A percentile compares a stretch with the other conserved stretches of the same genome.
Evolutionary conservation across 2,888 invertebrate species (phyloP).

Genomic region (Cenopis cana): DNA sequence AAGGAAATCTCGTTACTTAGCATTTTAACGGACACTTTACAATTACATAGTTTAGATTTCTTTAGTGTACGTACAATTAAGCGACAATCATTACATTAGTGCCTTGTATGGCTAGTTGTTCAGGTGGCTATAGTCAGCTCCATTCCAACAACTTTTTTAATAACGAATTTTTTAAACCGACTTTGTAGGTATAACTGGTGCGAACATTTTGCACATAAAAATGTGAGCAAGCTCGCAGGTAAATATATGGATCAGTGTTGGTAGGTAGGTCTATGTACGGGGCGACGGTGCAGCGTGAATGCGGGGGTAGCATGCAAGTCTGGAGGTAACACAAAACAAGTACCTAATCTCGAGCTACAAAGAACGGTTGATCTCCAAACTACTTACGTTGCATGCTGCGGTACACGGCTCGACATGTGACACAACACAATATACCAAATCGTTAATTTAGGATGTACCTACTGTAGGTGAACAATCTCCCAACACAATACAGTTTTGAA

Average conservation of each 20-base stretch:
- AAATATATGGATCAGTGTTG: constrained; percentile 20
- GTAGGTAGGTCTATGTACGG: constrained; percentile 43
- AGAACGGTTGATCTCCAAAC: constrained; percentile 69
- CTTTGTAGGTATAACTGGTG: not conserved
- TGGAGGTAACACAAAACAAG: constrained; percentile 59
- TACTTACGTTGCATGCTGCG: constrained; percentile 70
- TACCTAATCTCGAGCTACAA: constrained; percentile 61
- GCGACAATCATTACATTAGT: constrained; percentile 28
- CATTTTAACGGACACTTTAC: constrained; percentile 52
- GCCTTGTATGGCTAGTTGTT: constrained; percentile 17
- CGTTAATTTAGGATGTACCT: constrained; percentile 39
- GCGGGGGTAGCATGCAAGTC: constrained; percentile 58
- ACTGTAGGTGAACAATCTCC: constrained; percentile 27
- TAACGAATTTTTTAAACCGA: not conserved
- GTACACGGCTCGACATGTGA: constrained; percentile 44
- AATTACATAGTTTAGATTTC: constrained; percentile 23
- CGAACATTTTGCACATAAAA: constrained; percentile 6
- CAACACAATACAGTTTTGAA: constrained; percentile 20
- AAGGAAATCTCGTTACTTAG: constrained; percentile 84
- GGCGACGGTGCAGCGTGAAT: constrained; percentile 57
- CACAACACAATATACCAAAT: constrained; percentile 44
- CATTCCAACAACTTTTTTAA: not conserved
- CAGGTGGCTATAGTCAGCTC: not conserved
- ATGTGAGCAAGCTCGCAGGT: constrained; percentile 25
- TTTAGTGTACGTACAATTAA: constrained; percentile 9